A percentile compares a stretch with the other conserved stretches of the same genome.
Evolutionary conservation across 2,113 vertebrate species (phyloP).

Genomic region (Struthidea cinerea): DNA sequence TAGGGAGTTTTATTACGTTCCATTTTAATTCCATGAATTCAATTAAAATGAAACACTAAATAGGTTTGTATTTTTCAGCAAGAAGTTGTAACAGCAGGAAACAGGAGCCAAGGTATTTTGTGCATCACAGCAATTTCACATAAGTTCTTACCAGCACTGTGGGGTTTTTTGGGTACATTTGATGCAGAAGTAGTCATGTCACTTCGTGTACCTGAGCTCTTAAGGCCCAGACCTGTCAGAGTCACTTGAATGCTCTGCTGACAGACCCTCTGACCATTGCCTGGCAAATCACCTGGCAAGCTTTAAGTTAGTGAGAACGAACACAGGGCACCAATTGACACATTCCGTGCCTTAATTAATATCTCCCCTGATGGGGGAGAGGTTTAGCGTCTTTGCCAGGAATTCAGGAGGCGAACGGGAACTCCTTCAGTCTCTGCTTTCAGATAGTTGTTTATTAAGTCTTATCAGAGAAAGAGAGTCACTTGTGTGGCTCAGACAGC

Average conservation of each 20-base stretch:
- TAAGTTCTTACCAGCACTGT: not conserved
- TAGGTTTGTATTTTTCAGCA: not conserved
- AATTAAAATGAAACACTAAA: not conserved
- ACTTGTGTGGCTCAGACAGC: too few relatives aligned
- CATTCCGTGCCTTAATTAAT: too few relatives aligned
- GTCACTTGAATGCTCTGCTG: too few relatives aligned
- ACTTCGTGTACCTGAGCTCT: not conserved
- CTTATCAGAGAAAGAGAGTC: too few relatives aligned
- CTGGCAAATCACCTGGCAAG: too few relatives aligned
- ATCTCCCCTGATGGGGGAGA: too few relatives aligned
- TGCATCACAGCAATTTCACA: not conserved
- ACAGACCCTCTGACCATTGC: not conserved
- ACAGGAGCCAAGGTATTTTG: not conserved
- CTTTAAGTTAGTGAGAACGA: too few relatives aligned
- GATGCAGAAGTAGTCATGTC: not conserved
- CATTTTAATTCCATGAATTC: not conserved
- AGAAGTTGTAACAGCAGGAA: not conserved
- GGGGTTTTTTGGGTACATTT: not conserved
- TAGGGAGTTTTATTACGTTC: not conserved
- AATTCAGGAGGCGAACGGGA: too few relatives aligned
- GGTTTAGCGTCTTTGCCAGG: too few relatives aligned
- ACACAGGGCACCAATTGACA: too few relatives aligned
- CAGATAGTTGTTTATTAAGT: too few relatives aligned
- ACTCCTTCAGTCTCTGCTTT: too few relatives aligned
- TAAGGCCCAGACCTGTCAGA: not conserved